phyloP scores from a whole-genome alignment of 2,888 invertebrate genomes.

The Aplocera efformata region DNA sequence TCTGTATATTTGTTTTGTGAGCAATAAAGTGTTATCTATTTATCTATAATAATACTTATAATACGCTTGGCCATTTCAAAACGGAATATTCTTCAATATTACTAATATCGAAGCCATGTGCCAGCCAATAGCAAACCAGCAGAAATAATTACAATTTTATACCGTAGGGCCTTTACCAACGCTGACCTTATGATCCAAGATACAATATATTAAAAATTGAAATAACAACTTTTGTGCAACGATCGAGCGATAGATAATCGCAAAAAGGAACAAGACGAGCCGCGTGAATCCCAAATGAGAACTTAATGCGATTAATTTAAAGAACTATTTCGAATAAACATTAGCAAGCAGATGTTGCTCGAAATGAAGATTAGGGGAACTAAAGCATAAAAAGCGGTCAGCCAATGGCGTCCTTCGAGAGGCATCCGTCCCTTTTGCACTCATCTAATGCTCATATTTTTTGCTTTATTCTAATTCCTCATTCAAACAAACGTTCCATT shows the following conservation, averaged over 20 bases:
- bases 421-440: constrained; percentile 53
- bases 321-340: constrained; percentile 72
- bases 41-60: no score
- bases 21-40: no score
- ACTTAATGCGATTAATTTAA: constrained; percentile 68
- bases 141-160: constrained; percentile 54
- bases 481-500: constrained; percentile 74
- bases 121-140: constrained; percentile 49
- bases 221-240: constrained; percentile 67
- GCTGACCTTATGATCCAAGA: constrained; percentile 67
- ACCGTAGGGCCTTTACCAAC: constrained; percentile 49
- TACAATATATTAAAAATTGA: constrained; percentile 70
- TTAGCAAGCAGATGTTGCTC: constrained; percentile 74
- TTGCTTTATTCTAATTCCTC: constrained; percentile 77
- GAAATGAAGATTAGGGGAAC: constrained; percentile 79
- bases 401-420: constrained; percentile 59
- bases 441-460: constrained; percentile 77
- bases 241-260: constrained; percentile 55
- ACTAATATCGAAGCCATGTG: constrained; percentile 42
- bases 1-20: no score
- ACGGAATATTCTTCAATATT: no score
- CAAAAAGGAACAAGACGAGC: constrained; percentile 52
- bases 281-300: constrained; percentile 60
- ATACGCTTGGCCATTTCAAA: no score
- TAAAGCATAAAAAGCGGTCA: constrained; percentile 78